These are phyloP conservation scores for Tipula helvola DNA, from an alignment of 2,888 invertebrate genomes.

Conservation along the genomic window DNA sequence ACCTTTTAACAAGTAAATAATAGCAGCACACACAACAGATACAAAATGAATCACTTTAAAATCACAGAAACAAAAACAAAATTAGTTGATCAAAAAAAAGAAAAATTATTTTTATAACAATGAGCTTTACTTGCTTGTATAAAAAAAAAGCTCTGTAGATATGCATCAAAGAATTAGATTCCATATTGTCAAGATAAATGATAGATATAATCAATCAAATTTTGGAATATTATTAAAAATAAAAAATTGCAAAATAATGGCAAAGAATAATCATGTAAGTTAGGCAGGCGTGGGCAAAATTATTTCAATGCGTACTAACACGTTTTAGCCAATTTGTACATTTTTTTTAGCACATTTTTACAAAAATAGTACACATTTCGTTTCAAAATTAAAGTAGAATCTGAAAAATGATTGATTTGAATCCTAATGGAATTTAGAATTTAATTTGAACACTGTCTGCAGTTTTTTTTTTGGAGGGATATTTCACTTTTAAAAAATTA, in stretches of 20 bases:
- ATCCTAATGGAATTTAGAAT: too few species aligned
- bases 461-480: too few species aligned
- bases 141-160: neutral
- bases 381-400: too few species aligned
- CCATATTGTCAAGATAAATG: neutral
- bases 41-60: neutral
- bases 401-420: too few species aligned
- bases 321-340: too few species aligned
- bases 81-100: neutral
- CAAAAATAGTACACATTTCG: too few species aligned
- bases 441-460: too few species aligned
- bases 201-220: constrained; percentile 4
- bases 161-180: neutral
- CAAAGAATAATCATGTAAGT: neutral
- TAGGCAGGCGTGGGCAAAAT: neutral
- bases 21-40: neutral
- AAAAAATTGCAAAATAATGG: neutral
- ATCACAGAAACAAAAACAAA: neutral
- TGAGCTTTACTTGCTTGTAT: neutral
- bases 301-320: too few species aligned
- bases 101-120: neutral
- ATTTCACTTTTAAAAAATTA: too few species aligned
- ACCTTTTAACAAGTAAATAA: neutral
- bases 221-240: neutral
- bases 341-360: too few species aligned